These are phyloP conservation scores for Palythoa caribaeorum DNA, from an alignment of 92 coral and sea anemone genomes.

Conservation along the genomic window DNA sequence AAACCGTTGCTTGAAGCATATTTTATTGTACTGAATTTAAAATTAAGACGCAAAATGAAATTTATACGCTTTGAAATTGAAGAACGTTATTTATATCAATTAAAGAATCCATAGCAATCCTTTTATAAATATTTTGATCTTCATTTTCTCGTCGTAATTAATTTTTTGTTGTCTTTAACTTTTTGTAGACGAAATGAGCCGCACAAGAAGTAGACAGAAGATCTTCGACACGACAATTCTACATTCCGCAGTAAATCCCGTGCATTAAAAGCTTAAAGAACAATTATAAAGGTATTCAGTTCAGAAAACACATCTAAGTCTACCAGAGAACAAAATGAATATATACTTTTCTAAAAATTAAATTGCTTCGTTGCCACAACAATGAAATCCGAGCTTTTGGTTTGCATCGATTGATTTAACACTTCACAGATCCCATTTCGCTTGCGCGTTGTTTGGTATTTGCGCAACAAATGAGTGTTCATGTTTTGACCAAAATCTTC, in stretches of 20 bases:
- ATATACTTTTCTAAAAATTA: background rate
- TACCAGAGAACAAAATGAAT: slow-evolving; percentile 26
- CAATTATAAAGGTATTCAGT: background rate
- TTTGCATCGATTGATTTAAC: background rate
- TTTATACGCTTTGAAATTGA: background rate
- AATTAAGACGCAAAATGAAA: too few species aligned
- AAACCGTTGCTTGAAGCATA: too few species aligned
- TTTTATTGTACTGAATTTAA: too few species aligned
- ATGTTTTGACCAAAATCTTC: background rate
- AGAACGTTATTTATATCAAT: background rate
- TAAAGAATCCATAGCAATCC: background rate
- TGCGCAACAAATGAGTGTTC: background rate
- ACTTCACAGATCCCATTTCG: background rate
- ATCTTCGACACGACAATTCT: background rate
- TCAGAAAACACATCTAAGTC: background rate
- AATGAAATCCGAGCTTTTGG: background rate
- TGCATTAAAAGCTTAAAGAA: slow-evolving; percentile 15
- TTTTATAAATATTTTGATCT: background rate
- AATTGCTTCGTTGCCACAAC: slow-evolving; percentile 21
- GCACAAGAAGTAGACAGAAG: background rate
- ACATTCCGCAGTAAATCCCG: background rate
- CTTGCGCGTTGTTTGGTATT: background rate
- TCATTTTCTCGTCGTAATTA: background rate
- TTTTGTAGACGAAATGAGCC: background rate
- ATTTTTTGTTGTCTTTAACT: background rate